These are phyloP conservation scores for Chymomyza procnemis DNA, from an alignment of 2,888 invertebrate species.

Conservation along the genomic window DNA sequence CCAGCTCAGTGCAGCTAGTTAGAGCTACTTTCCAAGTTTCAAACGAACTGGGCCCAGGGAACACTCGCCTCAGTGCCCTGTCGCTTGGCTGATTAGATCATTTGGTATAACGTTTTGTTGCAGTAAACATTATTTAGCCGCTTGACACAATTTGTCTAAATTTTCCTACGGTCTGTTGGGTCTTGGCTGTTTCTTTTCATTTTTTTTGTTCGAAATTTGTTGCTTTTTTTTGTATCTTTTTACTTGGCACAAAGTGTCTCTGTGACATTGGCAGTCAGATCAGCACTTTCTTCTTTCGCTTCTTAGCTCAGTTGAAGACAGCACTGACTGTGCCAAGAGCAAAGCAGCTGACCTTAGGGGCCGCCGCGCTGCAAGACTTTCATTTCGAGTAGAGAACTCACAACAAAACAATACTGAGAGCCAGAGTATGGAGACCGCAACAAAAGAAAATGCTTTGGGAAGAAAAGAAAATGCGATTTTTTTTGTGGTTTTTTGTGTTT, in stretches of 20 bases:
- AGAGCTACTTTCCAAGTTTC: too few species aligned
- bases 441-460: neutral
- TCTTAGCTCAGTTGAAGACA: neutral
- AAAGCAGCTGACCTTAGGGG: neutral
- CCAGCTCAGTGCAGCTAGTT: too few species aligned
- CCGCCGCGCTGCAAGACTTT: neutral
- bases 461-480: too few species aligned
- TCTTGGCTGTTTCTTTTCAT: conserved; percentile 3
- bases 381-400: neutral
- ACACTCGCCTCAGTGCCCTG: too few species aligned
- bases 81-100: neutral
- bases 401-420: neutral
- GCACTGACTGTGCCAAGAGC: neutral
- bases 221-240: conserved; percentile 10
- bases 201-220: too few species aligned
- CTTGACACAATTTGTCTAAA: conserved; percentile 23
- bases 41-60: neutral
- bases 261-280: conserved; percentile 16
- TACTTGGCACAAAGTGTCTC: conserved; percentile 4
- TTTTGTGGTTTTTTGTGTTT: too few species aligned
- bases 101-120: neutral
- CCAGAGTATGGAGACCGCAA: neutral
- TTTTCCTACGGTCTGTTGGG: neutral
- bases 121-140: conserved; percentile 40
- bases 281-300: conserved; percentile 37